These are phyloP conservation scores for Acipenser transmontanus DNA, from an alignment of 2,797 vertebrate genomes.

Conservation along the genomic window DNA sequence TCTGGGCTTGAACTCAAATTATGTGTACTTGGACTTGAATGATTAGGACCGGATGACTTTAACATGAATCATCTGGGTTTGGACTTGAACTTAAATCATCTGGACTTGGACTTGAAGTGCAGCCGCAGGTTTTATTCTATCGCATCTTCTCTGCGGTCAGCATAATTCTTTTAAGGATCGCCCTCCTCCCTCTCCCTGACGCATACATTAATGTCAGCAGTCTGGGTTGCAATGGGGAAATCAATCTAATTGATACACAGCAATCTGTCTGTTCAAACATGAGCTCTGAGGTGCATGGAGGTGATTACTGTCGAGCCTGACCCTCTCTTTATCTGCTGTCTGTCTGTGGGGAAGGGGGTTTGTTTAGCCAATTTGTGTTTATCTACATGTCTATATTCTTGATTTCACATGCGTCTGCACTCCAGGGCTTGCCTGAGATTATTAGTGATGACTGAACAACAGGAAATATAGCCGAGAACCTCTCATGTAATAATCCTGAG, in stretches of 20 bases:
- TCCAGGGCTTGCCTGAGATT: too few relatives aligned
- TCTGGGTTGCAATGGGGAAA: constrained; percentile 23
- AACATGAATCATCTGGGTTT: too few relatives aligned
- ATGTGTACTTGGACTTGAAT: too few relatives aligned
- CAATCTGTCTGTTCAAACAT: constrained; percentile 36
- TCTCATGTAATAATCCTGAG: too few relatives aligned
- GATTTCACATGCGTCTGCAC: constrained; percentile 8
- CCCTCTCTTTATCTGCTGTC: constrained; percentile 21
- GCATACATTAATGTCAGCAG: constrained; percentile 28
- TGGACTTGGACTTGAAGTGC: background rate
- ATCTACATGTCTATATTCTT: constrained; percentile 13
- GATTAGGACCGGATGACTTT: too few relatives aligned
- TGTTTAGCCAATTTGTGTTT: constrained; percentile 14
- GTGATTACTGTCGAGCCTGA: constrained; percentile 14
- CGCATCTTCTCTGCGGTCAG: constrained; percentile 26
- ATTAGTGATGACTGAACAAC: too few relatives aligned
- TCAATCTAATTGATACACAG: constrained; percentile 32
- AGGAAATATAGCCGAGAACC: too few relatives aligned
- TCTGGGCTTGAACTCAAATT: too few relatives aligned
- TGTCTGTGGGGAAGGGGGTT: constrained; percentile 14
- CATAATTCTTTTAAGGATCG: constrained; percentile 36
- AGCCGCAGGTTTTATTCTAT: constrained; percentile 23
- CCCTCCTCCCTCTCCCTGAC: constrained; percentile 23
- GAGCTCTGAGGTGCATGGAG: constrained; percentile 4
- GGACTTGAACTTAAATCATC: too few relatives aligned